phyloP scores from a whole-genome alignment of 2,888 invertebrate genomes.

The Nymphalis urticae region DNA sequence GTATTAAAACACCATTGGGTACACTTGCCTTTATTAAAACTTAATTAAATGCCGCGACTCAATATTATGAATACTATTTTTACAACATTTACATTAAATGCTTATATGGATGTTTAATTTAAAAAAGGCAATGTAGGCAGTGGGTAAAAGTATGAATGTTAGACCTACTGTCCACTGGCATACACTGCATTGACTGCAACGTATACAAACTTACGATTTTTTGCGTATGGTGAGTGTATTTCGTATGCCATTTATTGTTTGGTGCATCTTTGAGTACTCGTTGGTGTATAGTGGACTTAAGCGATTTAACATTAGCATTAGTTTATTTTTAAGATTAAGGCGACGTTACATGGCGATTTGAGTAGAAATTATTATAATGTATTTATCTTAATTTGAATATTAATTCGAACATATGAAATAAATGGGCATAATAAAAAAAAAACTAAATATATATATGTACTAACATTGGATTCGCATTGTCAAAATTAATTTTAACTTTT shows the following conservation, averaged over 20 bases:
- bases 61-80: neutral
- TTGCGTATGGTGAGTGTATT: neutral
- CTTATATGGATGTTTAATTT: neutral
- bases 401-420: too few species aligned
- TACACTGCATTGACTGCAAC: neutral
- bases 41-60: neutral
- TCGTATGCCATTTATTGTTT: neutral
- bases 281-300: slow-evolving; percentile 17
- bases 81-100: neutral
- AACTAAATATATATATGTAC: neutral
- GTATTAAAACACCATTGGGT: slow-evolving; percentile 18
- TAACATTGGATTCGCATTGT: neutral
- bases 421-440: neutral
- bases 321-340: slow-evolving; percentile 31
- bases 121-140: slow-evolving; percentile 11
- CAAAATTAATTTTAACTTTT: neutral
- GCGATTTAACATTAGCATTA: slow-evolving; percentile 22
- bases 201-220: slow-evolving; percentile 1
- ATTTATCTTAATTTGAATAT: too few species aligned
- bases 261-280: neutral
- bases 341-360: slow-evolving; percentile 27
- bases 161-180: slow-evolving; percentile 14
- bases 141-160: slow-evolving; percentile 17
- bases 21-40: slow-evolving; percentile 11
- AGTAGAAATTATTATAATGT: too few species aligned